phyloP scores from a whole-genome alignment of 2,797 vertebrate genomes.

The Antennarius maculatus region DNA sequence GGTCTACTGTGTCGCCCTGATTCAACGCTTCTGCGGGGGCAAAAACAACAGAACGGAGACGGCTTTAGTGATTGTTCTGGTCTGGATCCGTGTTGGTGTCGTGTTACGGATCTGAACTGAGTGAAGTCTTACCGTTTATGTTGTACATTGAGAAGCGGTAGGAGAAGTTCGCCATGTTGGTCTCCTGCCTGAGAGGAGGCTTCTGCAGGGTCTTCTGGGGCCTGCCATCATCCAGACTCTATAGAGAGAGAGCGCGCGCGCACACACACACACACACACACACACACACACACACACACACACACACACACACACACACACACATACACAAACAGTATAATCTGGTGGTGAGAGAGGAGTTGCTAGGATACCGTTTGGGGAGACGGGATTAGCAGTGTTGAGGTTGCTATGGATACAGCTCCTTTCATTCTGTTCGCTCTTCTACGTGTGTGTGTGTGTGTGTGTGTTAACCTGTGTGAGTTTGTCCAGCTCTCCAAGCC shows the following conservation, averaged over 20 bases:
- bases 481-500: conserved; percentile 97
- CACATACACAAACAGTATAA: conserved; percentile 22
- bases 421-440: conserved; percentile 21
- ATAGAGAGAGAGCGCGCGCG: not conserved
- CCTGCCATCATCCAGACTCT: conserved; percentile 96
- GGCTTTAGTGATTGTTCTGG: not conserved
- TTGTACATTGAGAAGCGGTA: conserved; percentile 99
- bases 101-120: not conserved
- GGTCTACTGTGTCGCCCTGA: conserved; percentile 94
- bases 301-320: conserved; percentile 13
- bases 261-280: conserved; percentile 7
- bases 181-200: conserved; percentile 94
- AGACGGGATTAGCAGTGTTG: conserved; percentile 73
- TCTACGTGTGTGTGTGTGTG: conserved; percentile 55
- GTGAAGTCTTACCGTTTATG: conserved; percentile 89
- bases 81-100: not conserved
- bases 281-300: conserved; percentile 5
- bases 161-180: conserved; percentile 98
- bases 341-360: conserved; percentile 53
- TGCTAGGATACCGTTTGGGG: conserved; percentile 74
- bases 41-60: not conserved
- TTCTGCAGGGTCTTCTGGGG: conserved; percentile 88
- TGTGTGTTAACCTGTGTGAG: conserved; percentile 89
- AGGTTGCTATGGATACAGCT: conserved; percentile 71
- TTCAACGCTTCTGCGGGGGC: conserved; percentile 91